These are phyloP conservation scores for Micrasema minimum DNA, from an alignment of 1,140 invertebrate genomes.

Conservation along the genomic window DNA sequence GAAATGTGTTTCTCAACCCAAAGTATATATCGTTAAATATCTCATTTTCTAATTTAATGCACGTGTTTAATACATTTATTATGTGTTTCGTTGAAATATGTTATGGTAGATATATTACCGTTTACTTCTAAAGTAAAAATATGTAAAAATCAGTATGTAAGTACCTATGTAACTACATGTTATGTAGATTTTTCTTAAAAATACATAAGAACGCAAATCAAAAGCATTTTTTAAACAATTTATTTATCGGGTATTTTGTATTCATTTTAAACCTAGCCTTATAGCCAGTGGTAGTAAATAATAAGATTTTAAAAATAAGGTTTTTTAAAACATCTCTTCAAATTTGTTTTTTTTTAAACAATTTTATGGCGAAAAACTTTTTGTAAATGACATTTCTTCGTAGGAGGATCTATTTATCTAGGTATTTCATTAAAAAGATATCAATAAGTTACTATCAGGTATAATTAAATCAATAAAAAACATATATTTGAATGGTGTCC, in stretches of 20 bases:
- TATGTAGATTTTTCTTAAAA: neutral
- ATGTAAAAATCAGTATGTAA: neutral
- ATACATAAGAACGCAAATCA: neutral
- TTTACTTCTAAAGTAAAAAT: too few species aligned
- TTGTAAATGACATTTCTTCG: too few species aligned
- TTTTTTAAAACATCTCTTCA: too few species aligned
- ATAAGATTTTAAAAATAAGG: too few species aligned
- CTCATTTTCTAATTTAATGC: neutral
- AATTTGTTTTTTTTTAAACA: too few species aligned
- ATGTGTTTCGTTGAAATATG: neutral
- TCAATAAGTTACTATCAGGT: neutral
- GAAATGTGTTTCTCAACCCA: slow-evolving; percentile 8
- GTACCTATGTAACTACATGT: neutral
- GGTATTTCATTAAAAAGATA: neutral
- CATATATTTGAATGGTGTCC: too few species aligned
- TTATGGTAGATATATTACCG: too few species aligned
- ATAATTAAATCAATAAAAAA: neutral
- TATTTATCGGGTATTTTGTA: neutral
- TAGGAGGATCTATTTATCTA: too few species aligned
- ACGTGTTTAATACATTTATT: neutral
- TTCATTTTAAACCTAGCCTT: too few species aligned
- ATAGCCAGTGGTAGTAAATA: too few species aligned
- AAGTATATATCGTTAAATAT: slow-evolving; percentile 19
- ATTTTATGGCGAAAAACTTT: too few species aligned
- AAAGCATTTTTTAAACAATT: neutral